Evolutionary conservation across 2,113 vertebrate genomes (phyloP).

Genomic region (Castor canadensis): DNA sequence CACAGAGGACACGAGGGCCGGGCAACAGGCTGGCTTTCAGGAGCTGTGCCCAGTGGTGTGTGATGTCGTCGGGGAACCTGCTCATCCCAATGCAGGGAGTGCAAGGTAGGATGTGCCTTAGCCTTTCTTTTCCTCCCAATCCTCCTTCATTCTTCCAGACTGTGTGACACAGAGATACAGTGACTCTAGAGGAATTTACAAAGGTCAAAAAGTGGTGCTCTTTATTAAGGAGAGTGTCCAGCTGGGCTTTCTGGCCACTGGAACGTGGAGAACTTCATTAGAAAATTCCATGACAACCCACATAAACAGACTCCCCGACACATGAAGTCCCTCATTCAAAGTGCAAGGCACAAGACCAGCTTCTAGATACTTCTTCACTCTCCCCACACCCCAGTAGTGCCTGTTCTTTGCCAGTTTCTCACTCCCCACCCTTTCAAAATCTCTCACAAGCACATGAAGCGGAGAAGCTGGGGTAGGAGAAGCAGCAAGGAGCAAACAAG

Average conservation of each 20-base stretch:
- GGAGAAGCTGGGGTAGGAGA: neutral
- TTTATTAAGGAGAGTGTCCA: slow-evolving; percentile 8
- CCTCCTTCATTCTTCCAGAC: neutral
- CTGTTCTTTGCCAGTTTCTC: neutral
- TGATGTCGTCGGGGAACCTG: accelerated
- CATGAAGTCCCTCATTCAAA: slow-evolving; percentile 9
- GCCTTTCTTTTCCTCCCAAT: neutral
- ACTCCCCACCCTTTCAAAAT: neutral
- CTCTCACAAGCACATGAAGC: neutral
- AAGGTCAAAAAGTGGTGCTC: neutral
- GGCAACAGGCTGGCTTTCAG: accelerated
- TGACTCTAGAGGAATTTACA: slow-evolving; percentile 6
- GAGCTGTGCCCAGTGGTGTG: no score
- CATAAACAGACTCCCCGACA: neutral
- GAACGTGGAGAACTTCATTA: slow-evolving; percentile 12
- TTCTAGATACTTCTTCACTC: neutral
- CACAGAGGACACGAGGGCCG: neutral
- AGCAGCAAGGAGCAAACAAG: neutral
- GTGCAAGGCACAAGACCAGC: neutral
- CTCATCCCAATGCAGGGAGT: neutral
- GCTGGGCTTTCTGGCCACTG: neutral
- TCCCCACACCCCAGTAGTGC: neutral
- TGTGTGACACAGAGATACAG: neutral
- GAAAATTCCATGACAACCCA: no score
- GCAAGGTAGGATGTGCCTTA: no score